phyloP scores from a whole-genome alignment of 2,888 invertebrate genomes.

The Drosophila anceps region DNA sequence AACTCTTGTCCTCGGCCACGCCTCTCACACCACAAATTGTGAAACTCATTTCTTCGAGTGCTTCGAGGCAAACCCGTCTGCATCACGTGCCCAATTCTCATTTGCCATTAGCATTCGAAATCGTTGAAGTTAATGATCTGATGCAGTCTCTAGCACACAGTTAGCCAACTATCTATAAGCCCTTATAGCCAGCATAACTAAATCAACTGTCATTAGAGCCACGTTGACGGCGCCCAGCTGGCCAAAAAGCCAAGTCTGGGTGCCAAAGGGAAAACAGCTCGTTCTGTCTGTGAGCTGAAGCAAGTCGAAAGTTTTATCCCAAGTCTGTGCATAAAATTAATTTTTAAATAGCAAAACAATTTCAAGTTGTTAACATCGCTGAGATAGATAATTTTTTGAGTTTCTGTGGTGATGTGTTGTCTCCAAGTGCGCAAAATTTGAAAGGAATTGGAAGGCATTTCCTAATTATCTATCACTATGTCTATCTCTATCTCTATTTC shows the following conservation, averaged over 20 bases:
- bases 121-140: conserved; percentile 77
- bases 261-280: neutral
- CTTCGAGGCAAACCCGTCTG: conserved; percentile 49
- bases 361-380: conserved; percentile 27
- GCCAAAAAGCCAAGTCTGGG: conserved; percentile 5
- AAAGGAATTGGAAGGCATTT: too few species aligned
- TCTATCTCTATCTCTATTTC: neutral
- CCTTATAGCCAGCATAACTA: conserved; percentile 53
- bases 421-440: too few species aligned
- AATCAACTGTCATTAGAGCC: conserved; percentile 75
- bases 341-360: conserved; percentile 62
- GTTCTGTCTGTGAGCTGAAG: neutral
- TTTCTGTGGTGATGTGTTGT: conserved; percentile 28
- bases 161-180: conserved; percentile 45
- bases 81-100: conserved; percentile 74
- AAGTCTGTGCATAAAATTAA: conserved; percentile 72
- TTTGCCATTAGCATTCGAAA: conserved; percentile 73
- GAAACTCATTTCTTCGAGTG: conserved; percentile 64
- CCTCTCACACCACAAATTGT: neutral
- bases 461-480: too few species aligned
- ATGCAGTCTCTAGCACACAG: conserved; percentile 65
- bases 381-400: conserved; percentile 65
- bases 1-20: neutral
- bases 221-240: conserved; percentile 60
- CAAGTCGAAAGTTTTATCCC: conserved; percentile 34